Evolutionary conservation across 2,888 invertebrate species (phyloP), one percentile per base, ranked within the genome.

Genomic region (Trisateles emortualis): DNA sequence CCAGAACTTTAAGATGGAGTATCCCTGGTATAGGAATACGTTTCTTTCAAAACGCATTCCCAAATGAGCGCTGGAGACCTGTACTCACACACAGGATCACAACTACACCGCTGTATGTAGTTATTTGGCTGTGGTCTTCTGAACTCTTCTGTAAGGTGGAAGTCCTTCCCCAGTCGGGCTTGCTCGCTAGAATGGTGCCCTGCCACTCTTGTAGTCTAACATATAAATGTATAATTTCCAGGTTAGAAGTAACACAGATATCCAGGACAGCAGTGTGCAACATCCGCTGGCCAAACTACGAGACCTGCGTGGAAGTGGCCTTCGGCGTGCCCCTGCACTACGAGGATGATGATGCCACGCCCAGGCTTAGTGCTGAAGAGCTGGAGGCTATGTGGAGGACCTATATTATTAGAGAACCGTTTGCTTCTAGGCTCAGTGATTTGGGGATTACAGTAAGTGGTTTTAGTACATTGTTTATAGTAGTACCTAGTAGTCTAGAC

Each of bases 231-330:
- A 16, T 22, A 43, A 14, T 36, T 8, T n/a, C 83, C 84, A 93
- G 93, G 16, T 59, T 61, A 11, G 83, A 89, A 58, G 79, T 80
- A 0, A 85, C 90, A 0, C 85, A 87, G 56, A 86, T 91, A 44
- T 83, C 79, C 0, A 71, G 74, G 22, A 71, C 78, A 0, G 70
- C 78, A 0, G 57, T 81, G 10, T 93, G 93, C 76, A 87, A 84
- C 58, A 74, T 88, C 58, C 78, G 85, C 61, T 93, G 93, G 93
- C 93, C 92, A 0, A 74, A 79, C 45, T 86, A 75, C 52, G 84
- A 87, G 57, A 69, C 61, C 11, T 93, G 93, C 59, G 73, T 83
- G 0, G 79, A 82, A 16, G 80, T 93, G 3, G 76, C 68, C 26
- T 90, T 90, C 68, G 87, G 86, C 0, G 83, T 92, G 0, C 83